Conservation (phyloP, 1,140 invertebrate species). For the Drosophila dunni region DNA sequence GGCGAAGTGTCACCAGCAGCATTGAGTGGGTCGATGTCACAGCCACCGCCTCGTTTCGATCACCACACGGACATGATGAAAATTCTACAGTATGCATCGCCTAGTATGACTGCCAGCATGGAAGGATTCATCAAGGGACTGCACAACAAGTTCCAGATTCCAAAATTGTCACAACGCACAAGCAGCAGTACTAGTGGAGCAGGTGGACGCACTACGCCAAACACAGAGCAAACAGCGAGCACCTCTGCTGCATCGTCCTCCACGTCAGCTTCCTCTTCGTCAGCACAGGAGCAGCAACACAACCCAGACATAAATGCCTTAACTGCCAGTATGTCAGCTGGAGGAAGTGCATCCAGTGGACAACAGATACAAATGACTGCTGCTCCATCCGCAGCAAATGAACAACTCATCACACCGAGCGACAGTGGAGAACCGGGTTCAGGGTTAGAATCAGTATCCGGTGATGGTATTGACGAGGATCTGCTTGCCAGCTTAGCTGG, state of each 20-base stretch:
- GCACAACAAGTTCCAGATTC: slow-evolving; percentile 94
- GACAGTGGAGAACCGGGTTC: slow-evolving; percentile 8
- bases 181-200: slow-evolving; percentile 8
- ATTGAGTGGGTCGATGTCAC: slow-evolving; percentile 59
- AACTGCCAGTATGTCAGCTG: slow-evolving; percentile 24
- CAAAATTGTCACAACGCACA: slow-evolving; percentile 88
- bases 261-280: neutral
- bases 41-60: slow-evolving; percentile 68
- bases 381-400: slow-evolving; percentile 9
- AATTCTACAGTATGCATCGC: slow-evolving; percentile 78
- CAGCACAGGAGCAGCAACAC: slow-evolving; percentile 21
- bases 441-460: slow-evolving; percentile 5
- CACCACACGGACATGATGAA: slow-evolving; percentile 82
- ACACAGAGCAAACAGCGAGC: slow-evolving; percentile 21
- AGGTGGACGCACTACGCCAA: slow-evolving; percentile 31
- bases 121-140: slow-evolving; percentile 91
- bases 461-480: slow-evolving; percentile 71
- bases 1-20: slow-evolving; percentile 62
- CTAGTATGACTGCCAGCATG: slow-evolving; percentile 84
- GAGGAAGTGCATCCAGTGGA: slow-evolving; percentile 20
- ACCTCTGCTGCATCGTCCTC: slow-evolving; percentile 17
- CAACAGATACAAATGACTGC: slow-evolving; percentile 12
- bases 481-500: slow-evolving; percentile 69
- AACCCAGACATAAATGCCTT: slow-evolving; percentile 15
- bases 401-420: slow-evolving; percentile 45